Evolutionary conservation across 2,888 invertebrate genomes (phyloP).

Genomic region (Clanis bilineata): DNA sequence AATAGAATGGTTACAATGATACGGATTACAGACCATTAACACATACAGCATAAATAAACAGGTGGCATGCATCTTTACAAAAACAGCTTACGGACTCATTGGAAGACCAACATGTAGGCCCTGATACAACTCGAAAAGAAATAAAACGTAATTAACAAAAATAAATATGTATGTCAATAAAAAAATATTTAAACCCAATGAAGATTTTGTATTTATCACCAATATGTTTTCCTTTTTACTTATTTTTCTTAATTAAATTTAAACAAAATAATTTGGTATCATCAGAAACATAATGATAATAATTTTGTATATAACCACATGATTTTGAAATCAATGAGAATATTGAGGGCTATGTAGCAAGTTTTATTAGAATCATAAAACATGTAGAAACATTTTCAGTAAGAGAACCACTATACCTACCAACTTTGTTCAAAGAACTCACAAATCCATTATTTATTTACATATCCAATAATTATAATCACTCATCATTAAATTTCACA

Average conservation of each 20-base stretch:
- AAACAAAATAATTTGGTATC: neutral
- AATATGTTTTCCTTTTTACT: too few relatives aligned
- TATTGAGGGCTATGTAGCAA: neutral
- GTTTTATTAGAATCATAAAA: neutral
- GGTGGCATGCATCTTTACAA: conserved; percentile 38
- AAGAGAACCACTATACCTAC: too few relatives aligned
- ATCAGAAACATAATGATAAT: too few relatives aligned
- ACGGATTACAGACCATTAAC: conserved; percentile 16
- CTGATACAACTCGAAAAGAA: conserved; percentile 35
- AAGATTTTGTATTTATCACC: too few relatives aligned
- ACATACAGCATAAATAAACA: neutral
- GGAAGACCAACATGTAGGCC: conserved; percentile 37
- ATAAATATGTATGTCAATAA: too few relatives aligned
- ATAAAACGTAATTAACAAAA: conserved; percentile 16
- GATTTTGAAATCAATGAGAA: conserved; percentile 18
- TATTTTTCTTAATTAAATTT: too few relatives aligned
- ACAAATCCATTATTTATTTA: too few relatives aligned
- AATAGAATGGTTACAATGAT: conserved; percentile 47
- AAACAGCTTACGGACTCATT: conserved; percentile 48
- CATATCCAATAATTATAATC: too few relatives aligned
- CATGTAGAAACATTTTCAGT: too few relatives aligned
- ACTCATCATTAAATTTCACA: too few relatives aligned
- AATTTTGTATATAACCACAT: conserved; percentile 20
- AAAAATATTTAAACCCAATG: too few relatives aligned
- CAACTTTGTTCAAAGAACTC: too few relatives aligned